Percentiles rank a stretch among this genome's conserved stretches.
Conservation (phyloP, 2,113 vertebrate species). For the Oncorhynchus masou region DNA sequence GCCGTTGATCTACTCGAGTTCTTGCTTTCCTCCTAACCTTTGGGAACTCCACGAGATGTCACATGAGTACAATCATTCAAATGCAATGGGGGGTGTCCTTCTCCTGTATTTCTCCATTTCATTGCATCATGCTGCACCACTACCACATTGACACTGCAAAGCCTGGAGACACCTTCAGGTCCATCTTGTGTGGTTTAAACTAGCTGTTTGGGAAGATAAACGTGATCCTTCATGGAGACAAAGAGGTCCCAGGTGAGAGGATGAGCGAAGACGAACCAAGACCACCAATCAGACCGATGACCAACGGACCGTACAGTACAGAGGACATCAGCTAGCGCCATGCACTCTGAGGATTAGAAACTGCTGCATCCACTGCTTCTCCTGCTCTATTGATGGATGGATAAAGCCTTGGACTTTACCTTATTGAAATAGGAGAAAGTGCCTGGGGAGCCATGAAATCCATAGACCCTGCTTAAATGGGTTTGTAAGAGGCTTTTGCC, state of each 20-base stretch:
- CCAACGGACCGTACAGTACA: constrained; percentile 54
- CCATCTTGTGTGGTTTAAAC: constrained; percentile 19
- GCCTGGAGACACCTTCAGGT: not conserved
- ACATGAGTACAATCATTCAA: too few relatives aligned
- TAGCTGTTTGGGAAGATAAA: constrained; percentile 52
- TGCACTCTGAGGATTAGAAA: constrained; percentile 63
- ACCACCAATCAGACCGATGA: constrained; percentile 55
- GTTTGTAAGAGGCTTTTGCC: constrained; percentile 76
- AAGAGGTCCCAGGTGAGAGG: constrained; percentile 52
- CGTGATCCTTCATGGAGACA: constrained; percentile 51
- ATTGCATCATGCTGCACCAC: not conserved
- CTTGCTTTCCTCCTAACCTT: not conserved
- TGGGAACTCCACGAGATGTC: not conserved
- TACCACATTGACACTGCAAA: not conserved
- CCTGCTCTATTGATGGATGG: constrained; percentile 72
- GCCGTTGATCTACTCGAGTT: not conserved
- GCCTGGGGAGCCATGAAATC: constrained; percentile 78
- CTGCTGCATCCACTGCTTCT: constrained; percentile 66
- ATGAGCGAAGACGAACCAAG: constrained; percentile 35
- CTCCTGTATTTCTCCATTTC: too few relatives aligned
- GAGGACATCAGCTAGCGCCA: constrained; percentile 58
- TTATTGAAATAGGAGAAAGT: constrained; percentile 74
- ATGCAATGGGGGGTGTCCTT: too few relatives aligned
- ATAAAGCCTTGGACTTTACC: constrained; percentile 76
- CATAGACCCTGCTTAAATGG: constrained; percentile 77